These are phyloP conservation scores for Oopsacas minuta DNA, from an alignment of 37 sponge, comb jelly and placozoan species.

Conservation along the genomic window DNA sequence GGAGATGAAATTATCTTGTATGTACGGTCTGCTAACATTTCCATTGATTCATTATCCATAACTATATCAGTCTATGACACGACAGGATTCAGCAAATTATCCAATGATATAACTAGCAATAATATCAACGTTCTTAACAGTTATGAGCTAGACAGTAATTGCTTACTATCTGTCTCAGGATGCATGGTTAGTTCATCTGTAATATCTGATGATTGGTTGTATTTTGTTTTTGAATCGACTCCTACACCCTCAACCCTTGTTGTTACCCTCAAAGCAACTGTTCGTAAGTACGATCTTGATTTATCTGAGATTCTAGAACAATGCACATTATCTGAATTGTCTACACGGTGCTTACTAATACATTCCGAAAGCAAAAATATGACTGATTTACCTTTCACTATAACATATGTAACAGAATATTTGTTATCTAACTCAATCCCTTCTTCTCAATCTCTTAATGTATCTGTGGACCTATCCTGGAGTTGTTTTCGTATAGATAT, in stretches of 20 bases:
- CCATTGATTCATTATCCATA: neutral
- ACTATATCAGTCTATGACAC: neutral
- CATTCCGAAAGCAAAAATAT: neutral
- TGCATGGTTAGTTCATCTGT: neutral
- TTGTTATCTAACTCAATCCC: neutral
- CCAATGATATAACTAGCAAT: neutral
- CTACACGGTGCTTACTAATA: neutral
- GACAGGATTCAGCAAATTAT: neutral
- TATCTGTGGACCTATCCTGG: neutral
- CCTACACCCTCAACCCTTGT: neutral
- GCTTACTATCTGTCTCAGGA: neutral
- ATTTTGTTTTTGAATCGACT: neutral
- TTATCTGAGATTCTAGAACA: neutral
- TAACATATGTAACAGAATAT: neutral
- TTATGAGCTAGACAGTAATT: neutral
- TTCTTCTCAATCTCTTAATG: neutral
- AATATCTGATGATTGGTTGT: neutral
- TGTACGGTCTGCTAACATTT: neutral
- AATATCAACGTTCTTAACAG: neutral
- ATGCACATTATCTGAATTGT: neutral
- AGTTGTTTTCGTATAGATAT: neutral
- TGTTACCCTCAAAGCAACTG: neutral
- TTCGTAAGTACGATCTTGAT: neutral
- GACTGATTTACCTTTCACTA: neutral
- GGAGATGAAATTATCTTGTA: neutral